These are phyloP conservation scores for Macropodus opercularis DNA, from an alignment of 2,797 vertebrate species.

Conservation along the genomic window DNA sequence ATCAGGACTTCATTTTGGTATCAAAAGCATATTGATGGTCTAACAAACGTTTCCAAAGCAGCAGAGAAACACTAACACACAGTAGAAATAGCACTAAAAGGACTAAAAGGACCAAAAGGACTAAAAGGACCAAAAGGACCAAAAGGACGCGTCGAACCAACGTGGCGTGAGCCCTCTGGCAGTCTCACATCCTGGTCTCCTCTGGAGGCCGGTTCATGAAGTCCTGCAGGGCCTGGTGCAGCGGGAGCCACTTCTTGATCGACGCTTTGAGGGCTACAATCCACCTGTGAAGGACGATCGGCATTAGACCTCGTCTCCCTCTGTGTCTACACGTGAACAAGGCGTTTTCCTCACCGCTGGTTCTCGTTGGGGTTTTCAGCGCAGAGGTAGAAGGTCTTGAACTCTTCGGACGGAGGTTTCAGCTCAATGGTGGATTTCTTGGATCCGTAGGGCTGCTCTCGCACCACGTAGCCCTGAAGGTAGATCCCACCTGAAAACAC, in stretches of 20 bases:
- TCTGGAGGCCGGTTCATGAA: slow-evolving; percentile 86
- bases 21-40: neutral
- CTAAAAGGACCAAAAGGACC: too few relatives aligned
- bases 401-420: slow-evolving; percentile 90
- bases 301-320: too few relatives aligned
- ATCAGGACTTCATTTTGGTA: too few relatives aligned
- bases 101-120: too few relatives aligned
- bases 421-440: slow-evolving; percentile 90
- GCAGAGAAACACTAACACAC: slow-evolving; percentile 1
- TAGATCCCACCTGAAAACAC: slow-evolving; percentile 87
- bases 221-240: slow-evolving; percentile 88
- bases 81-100: too few relatives aligned
- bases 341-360: slow-evolving; percentile 87
- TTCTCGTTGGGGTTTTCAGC: slow-evolving; percentile 90
- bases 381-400: slow-evolving; percentile 89
- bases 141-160: too few relatives aligned
- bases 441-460: slow-evolving; percentile 84
- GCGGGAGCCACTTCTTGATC: slow-evolving; percentile 89
- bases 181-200: slow-evolving; percentile 89
- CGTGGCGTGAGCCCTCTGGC: too few relatives aligned
- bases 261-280: slow-evolving; percentile 87
- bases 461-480: slow-evolving; percentile 89
- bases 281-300: slow-evolving; percentile 87
- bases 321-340: too few relatives aligned
- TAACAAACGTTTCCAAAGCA: neutral